Evolutionary conservation across 2,888 invertebrate species (phyloP).

Genomic region (Microctonus hyperodae): DNA sequence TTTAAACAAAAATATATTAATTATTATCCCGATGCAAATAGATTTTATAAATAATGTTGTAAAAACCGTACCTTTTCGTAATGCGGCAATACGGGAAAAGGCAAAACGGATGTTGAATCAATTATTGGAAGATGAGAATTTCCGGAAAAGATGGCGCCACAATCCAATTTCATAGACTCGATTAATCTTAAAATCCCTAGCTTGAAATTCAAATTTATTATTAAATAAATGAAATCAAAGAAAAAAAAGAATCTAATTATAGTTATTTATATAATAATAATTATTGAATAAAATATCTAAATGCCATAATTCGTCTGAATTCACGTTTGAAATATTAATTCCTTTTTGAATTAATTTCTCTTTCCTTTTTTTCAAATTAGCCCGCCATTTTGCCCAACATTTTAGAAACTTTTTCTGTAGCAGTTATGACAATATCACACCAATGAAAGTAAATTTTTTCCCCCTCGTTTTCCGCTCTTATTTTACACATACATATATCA

Average conservation of each 20-base stretch:
- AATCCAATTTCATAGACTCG: background rate
- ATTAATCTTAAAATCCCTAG: background rate
- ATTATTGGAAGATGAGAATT: conserved; percentile 5
- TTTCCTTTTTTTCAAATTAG: no score
- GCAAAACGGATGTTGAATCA: conserved; percentile 40
- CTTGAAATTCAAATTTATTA: no score
- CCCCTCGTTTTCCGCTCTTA: no score
- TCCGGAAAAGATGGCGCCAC: conserved; percentile 40
- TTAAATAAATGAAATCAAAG: no score
- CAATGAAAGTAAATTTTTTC: background rate
- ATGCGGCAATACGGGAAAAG: conserved; percentile 53
- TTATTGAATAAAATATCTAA: no score
- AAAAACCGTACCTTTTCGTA: conserved; percentile 48
- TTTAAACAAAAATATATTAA: conserved; percentile 20
- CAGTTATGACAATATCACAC: background rate
- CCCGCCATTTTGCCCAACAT: no score
- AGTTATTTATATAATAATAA: no score
- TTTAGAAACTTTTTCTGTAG: background rate
- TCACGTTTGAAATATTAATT: no score
- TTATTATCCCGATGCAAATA: conserved; percentile 43
- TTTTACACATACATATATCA: no score
- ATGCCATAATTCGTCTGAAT: no score
- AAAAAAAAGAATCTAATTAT: no score
- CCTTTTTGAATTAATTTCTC: no score
- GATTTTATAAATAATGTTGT: conserved; percentile 45